phyloP scores from a whole-genome alignment of 2,888 invertebrate species.

The Brachynemurus nebulosus region DNA sequence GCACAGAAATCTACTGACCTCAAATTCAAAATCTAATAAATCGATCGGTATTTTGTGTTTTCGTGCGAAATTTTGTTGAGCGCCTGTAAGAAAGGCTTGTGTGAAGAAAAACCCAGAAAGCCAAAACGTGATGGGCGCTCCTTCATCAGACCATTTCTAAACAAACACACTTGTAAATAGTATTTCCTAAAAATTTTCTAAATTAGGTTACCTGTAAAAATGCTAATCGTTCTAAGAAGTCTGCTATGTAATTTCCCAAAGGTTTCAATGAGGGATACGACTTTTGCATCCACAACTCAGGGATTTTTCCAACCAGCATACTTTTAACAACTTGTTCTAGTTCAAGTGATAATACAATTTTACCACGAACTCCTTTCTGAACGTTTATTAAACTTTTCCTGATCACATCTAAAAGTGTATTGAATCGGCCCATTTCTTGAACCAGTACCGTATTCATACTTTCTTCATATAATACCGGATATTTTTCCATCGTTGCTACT shows the following conservation, averaged over 20 bases:
- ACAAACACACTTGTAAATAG: conserved; percentile 13
- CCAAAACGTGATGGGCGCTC: conserved; percentile 78
- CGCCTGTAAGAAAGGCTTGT: conserved; percentile 88
- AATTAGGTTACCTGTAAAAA: conserved; percentile 58
- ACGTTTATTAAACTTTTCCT: conserved; percentile 61
- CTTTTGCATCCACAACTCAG: conserved; percentile 66
- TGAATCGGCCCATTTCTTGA: conserved; percentile 73
- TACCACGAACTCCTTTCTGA: conserved; percentile 78
- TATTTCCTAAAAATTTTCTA: neutral
- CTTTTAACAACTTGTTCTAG: conserved; percentile 76
- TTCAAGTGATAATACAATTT: conserved; percentile 64
- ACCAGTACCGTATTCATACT: conserved; percentile 91
- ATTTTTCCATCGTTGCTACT: conserved; percentile 47
- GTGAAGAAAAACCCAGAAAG: conserved; percentile 90
- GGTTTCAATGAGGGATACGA: conserved; percentile 90
- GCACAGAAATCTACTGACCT: too few relatives aligned
- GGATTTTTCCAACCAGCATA: conserved; percentile 71
- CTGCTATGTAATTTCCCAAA: conserved; percentile 72
- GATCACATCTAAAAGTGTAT: conserved; percentile 55
- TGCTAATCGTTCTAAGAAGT: conserved; percentile 68
- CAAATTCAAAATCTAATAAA: conserved; percentile 66
- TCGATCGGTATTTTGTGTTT: conserved; percentile 89
- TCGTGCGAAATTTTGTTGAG: conserved; percentile 83
- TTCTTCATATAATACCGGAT: conserved; percentile 65
- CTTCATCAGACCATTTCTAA: conserved; percentile 68